Evolutionary conservation across 2,888 invertebrate genomes (phyloP).

Genomic region (Lycaena phlaeas): DNA sequence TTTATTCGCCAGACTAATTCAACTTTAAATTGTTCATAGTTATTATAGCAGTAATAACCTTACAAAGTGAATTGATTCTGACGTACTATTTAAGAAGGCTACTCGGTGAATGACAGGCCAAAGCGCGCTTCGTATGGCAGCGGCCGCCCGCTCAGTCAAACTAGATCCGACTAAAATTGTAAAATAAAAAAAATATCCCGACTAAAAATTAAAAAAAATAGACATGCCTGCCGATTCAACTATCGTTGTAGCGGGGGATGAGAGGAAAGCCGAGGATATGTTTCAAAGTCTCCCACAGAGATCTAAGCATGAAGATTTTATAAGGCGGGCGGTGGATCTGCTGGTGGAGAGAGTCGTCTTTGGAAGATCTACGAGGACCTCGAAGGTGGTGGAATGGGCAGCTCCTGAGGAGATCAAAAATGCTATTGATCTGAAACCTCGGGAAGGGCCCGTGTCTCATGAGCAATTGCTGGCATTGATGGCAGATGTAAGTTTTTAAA

Average conservation of each 20-base stretch:
- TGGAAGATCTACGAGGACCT: constrained; percentile 78
- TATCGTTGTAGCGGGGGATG: constrained; percentile 45
- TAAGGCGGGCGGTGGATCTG: constrained; percentile 79
- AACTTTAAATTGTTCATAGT: neutral
- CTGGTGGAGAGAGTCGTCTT: constrained; percentile 84
- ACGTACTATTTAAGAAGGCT: constrained; percentile 63
- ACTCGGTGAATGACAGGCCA: constrained; percentile 41
- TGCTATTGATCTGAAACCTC: constrained; percentile 77
- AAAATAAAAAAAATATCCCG: constrained; percentile 11
- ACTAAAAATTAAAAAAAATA: neutral
- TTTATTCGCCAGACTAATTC: neutral
- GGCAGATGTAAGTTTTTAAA: constrained; percentile 76
- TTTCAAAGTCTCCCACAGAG: constrained; percentile 77
- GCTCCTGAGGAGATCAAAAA: constrained; percentile 80
- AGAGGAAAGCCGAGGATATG: constrained; percentile 34
- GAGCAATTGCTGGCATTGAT: constrained; percentile 78
- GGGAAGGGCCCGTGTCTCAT: constrained; percentile 74
- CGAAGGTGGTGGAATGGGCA: constrained; percentile 87
- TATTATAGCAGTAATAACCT: constrained; percentile 36
- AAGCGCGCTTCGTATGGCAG: constrained; percentile 41
- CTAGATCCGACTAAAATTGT: constrained; percentile 7
- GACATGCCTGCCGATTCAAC: constrained; percentile 63
- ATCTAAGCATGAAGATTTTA: constrained; percentile 79
- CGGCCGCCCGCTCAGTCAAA: constrained; percentile 40
- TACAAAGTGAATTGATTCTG: constrained; percentile 53